phyloP scores from a whole-genome alignment of 2,797 vertebrate genomes.

The Cryptoblepharus egeriae region DNA sequence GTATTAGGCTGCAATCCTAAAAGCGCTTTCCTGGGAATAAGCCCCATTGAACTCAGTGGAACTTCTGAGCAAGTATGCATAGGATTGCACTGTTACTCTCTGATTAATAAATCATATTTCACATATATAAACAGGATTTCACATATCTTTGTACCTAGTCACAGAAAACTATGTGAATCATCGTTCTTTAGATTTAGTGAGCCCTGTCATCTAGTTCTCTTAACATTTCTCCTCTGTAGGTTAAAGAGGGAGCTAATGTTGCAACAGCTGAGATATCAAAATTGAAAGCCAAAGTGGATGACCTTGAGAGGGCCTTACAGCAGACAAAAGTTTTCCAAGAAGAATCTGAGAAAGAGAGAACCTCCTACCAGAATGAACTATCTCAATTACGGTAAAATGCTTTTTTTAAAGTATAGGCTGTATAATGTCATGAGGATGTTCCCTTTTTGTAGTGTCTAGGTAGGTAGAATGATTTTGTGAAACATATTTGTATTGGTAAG shows the following conservation, averaged over 20 bases:
- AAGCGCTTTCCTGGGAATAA: no score
- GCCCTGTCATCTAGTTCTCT: background rate
- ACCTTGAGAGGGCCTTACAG: slow-evolving; percentile 74
- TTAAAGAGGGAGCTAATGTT: slow-evolving; percentile 70
- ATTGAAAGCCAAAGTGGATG: slow-evolving; percentile 70
- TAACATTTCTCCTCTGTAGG: slow-evolving; percentile 55
- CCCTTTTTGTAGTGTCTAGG: background rate
- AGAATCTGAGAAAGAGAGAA: slow-evolving; percentile 70
- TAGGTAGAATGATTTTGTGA: background rate
- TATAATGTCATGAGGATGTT: background rate
- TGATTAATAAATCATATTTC: background rate
- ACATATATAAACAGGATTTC: background rate
- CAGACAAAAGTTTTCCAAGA: slow-evolving; percentile 71
- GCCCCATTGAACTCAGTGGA: no score
- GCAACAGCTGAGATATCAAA: slow-evolving; percentile 71
- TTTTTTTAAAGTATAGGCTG: slow-evolving; percentile 13
- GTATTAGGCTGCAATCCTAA: no score
- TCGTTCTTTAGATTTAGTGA: background rate
- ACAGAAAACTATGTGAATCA: background rate
- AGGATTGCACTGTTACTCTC: no score
- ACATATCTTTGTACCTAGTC: background rate
- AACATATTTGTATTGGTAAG: background rate
- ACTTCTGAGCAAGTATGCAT: no score
- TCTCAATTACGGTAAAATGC: slow-evolving; percentile 74
- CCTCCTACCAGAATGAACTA: slow-evolving; percentile 70